Percentiles rank a stretch among this genome's conserved stretches.
These are phyloP conservation scores for Champsocephalus esox DNA, from an alignment of 2,797 vertebrate genomes.

Conservation along the genomic window DNA sequence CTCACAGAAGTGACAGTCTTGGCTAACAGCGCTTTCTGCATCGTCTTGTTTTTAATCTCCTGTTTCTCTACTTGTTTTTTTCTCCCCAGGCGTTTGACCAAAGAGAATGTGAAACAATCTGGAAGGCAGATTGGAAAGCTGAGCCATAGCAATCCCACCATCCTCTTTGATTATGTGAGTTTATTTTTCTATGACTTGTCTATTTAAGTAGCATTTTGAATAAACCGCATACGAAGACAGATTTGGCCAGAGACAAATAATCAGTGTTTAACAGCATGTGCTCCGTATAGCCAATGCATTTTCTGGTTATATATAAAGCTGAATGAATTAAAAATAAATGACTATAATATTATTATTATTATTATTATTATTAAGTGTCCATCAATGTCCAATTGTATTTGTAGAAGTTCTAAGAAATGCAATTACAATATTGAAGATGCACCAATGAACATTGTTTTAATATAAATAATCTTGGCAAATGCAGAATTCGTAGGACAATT, in stretches of 20 bases:
- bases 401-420: background rate
- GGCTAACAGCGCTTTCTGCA: conserved; percentile 21
- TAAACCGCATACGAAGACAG: conserved; percentile 8
- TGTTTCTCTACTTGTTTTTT: conserved; percentile 19
- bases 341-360: too few species aligned
- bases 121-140: conserved; percentile 97
- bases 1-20: conserved; percentile 31
- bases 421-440: background rate
- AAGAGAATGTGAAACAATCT: conserved; percentile 98
- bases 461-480: background rate
- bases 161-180: conserved; percentile 98
- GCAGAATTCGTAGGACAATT: background rate
- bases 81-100: conserved; percentile 90
- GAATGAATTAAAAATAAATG: conserved; percentile 9
- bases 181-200: conserved; percentile 12
- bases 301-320: conserved; percentile 3
- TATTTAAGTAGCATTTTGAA: conserved; percentile 2
- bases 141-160: conserved; percentile 98
- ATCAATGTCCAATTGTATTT: background rate
- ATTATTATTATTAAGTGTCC: background rate
- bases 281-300: background rate
- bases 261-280: too few species aligned
- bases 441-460: background rate
- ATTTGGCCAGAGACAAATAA: background rate
- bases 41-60: conserved; percentile 35